These are phyloP conservation scores for Austrolebias charrua DNA, from an alignment of 2,797 vertebrate genomes.

Conservation along the genomic window DNA sequence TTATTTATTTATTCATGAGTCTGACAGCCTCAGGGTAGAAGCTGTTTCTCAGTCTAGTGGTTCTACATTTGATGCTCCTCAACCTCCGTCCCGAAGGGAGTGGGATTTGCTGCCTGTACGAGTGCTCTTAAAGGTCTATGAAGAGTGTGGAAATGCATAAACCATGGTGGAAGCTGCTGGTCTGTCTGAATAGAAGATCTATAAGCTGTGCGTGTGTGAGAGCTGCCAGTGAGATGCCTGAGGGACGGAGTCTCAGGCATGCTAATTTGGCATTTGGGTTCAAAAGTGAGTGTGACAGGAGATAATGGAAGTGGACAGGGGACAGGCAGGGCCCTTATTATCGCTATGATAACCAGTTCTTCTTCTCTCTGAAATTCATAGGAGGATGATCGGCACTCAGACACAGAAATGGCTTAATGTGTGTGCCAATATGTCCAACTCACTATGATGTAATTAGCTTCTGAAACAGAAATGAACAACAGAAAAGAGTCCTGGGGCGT, in stretches of 20 bases:
- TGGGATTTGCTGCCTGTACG: conserved; percentile 28
- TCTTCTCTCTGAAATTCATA: conserved; percentile 34
- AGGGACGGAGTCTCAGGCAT: conserved; percentile 56
- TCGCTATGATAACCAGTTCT: conserved; percentile 46
- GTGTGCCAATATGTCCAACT: conserved; percentile 4
- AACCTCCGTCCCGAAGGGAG: no score
- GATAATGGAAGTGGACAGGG: conserved; percentile 67
- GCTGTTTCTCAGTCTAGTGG: no score
- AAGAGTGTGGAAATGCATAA: conserved; percentile 56
- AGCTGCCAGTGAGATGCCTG: conserved; percentile 47
- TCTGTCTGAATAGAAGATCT: conserved; percentile 48
- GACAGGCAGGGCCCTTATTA: conserved; percentile 49
- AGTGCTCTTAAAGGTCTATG: conserved; percentile 32
- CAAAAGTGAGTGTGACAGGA: conserved; percentile 64
- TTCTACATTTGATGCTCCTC: no score
- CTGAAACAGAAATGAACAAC: conserved; percentile 9
- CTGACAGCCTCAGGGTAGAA: no score
- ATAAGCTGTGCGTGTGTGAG: conserved; percentile 48
- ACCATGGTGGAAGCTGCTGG: conserved; percentile 52
- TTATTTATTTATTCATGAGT: no score
- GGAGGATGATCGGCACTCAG: conserved; percentile 30
- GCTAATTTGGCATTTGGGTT: conserved; percentile 80
- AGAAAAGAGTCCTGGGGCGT: not conserved
- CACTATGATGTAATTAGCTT: conserved; percentile 17
- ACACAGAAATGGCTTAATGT: conserved; percentile 22